phyloP scores from a whole-genome alignment of 1,140 invertebrate genomes.

The Platyscapa corneri region DNA sequence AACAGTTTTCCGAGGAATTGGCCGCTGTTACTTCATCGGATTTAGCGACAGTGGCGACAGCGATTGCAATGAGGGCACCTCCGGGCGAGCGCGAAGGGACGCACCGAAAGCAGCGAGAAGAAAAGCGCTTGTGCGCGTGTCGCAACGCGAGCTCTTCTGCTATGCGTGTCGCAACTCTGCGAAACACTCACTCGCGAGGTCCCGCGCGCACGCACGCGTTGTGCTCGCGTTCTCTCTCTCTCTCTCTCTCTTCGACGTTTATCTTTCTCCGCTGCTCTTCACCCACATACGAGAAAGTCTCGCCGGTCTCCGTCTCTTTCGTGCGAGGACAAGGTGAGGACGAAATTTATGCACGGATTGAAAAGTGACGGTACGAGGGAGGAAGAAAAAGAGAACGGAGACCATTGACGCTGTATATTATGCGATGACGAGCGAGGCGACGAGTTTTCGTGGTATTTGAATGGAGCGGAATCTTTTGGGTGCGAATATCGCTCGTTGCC shows the following conservation, averaged over 20 bases:
- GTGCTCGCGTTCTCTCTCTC: background rate
- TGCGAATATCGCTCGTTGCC: background rate
- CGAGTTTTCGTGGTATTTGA: conserved; percentile 14
- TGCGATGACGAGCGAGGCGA: conserved; percentile 22
- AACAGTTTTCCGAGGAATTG: background rate
- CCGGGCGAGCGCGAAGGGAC: background rate
- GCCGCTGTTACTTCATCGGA: background rate
- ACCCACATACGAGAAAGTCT: conserved; percentile 45
- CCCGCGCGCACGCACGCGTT: background rate
- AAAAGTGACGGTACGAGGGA: background rate
- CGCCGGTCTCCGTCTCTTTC: background rate
- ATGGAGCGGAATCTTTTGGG: background rate
- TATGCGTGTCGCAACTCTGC: conserved; percentile 2
- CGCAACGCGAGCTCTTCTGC: background rate
- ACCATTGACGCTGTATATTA: conserved; percentile 6
- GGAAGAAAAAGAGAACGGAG: conserved; percentile 12
- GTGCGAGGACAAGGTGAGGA: conserved; percentile 30
- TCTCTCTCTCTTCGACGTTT: conserved; percentile 2
- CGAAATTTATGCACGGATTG: conserved; percentile 14
- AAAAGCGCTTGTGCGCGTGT: conserved; percentile 16
- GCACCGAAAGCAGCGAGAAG: background rate
- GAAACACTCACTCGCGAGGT: background rate
- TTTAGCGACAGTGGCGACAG: too few species aligned
- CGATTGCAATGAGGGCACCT: background rate
- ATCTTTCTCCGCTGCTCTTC: conserved; percentile 35